Percentiles rank a stretch among this genome's conserved stretches.
phyloP scores from a whole-genome alignment of 2,113 vertebrate species.

The Hiodon tergisus region DNA sequence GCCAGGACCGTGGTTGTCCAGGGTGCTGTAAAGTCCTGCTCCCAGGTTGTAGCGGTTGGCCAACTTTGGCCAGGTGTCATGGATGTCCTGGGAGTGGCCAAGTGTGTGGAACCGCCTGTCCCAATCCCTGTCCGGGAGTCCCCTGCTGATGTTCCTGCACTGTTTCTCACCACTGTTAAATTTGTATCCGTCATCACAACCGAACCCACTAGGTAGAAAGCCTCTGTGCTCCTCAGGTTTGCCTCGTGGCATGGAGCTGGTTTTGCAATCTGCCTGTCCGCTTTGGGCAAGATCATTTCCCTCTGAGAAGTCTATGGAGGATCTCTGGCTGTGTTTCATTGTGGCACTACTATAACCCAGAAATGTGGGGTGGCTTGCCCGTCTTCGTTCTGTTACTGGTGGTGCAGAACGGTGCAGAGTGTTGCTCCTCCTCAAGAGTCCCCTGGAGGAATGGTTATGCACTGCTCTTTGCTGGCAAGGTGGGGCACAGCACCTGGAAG shows the following conservation, averaged over 20 bases:
- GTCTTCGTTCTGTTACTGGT: slow-evolving; percentile 54
- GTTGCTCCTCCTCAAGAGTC: slow-evolving; percentile 60
- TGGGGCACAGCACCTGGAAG: slow-evolving; percentile 63
- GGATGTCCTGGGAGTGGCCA: slow-evolving; percentile 54
- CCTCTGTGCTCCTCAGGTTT: not conserved
- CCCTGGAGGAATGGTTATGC: slow-evolving; percentile 49
- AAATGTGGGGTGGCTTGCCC: slow-evolving; percentile 64
- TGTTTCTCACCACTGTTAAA: slow-evolving; percentile 35
- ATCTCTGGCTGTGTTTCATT: slow-evolving; percentile 43
- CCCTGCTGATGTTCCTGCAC: slow-evolving; percentile 35
- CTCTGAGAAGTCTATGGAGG: slow-evolving; percentile 22
- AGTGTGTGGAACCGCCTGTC: slow-evolving; percentile 43
- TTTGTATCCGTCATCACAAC: not conserved
- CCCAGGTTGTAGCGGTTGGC: slow-evolving; percentile 47
- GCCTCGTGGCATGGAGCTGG: not conserved
- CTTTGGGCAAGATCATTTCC: slow-evolving; percentile 11
- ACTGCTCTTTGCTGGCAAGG: slow-evolving; percentile 56
- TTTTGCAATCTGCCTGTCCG: not conserved
- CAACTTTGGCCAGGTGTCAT: slow-evolving; percentile 67
- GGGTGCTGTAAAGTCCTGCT: slow-evolving; percentile 57
- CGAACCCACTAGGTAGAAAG: not conserved
- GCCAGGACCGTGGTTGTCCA: slow-evolving; percentile 48
- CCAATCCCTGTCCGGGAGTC: slow-evolving; percentile 32
- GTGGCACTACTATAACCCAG: slow-evolving; percentile 58
- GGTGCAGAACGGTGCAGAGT: slow-evolving; percentile 60